Evolutionary conservation across 2,113 vertebrate species (phyloP).

Genomic region (Cyphomyrus plagiostoma): DNA sequence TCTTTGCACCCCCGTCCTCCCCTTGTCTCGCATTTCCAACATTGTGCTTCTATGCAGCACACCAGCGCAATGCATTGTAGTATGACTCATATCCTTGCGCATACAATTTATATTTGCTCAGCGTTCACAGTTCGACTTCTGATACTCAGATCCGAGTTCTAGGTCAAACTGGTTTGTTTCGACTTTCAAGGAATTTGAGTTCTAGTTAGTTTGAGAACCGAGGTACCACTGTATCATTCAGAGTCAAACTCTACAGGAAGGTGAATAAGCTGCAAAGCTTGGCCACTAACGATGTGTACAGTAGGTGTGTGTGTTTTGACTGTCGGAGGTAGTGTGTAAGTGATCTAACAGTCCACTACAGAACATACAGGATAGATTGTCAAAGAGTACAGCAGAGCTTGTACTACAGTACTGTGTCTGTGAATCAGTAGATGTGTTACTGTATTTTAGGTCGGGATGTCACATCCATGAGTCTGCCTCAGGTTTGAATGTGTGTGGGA

Average conservation of each 20-base stretch:
- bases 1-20: background rate
- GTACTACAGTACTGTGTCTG: constrained; percentile 7
- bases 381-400: background rate
- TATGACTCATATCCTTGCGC: no score
- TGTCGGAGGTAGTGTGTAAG: background rate
- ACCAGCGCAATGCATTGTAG: background rate
- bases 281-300: background rate
- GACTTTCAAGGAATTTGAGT: no score
- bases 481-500: background rate
- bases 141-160: no score
- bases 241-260: constrained; percentile 3
- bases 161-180: no score
- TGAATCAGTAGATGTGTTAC: background rate
- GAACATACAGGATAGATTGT: background rate
- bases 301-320: background rate
- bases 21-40: background rate
- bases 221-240: background rate
- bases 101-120: no score
- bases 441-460: no score
- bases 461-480: no score
- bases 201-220: no score
- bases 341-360: background rate
- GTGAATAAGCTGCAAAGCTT: background rate
- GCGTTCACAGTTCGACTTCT: no score
- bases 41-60: background rate